Evolutionary conservation across 2,113 vertebrate species (phyloP), one percentile per base, ranked within the genome.

Genomic region (Cyphomyrus plagiostoma): DNA sequence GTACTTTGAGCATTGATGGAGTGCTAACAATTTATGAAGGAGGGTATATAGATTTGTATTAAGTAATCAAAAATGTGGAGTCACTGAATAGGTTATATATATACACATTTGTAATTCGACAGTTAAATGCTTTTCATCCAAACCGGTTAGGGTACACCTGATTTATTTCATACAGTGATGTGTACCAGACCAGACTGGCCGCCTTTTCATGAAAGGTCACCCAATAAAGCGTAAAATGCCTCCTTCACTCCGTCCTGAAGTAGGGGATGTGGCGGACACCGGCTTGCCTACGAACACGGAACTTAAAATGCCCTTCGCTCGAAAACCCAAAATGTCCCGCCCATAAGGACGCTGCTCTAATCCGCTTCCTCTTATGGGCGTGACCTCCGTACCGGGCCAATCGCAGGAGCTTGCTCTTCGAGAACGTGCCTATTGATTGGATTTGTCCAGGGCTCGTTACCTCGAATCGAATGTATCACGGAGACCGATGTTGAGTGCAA

Each of bases 251-350:
- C 10, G 0, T 80, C 42, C 21, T 23, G 23, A 84, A 49, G 26
- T n/a, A 17, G 35, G 10, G 50, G 50, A 58, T 84, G 50, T 58
- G 88, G 77, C 50, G 42, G 66, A 42, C 7, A 17, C 17, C 35
- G 35, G 49, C 49, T 89, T 58, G 80, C 50, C 53, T 89, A 85
- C 89, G 50, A 89, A 89, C 74, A 35, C 50, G 77, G 88, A 82
- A 89, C 88, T 82, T 46, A 19, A 46, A 42, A 19, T 23, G 15
- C 19, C 52, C 39, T 39, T 10, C 10, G 39, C 21, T 39, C n/a
- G 45, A 30, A 11, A n/a, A 48, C 21, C 39, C 17, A 17, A 83
- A 84, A 39, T 62, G 52, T 46, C 30, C 26, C 80, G 88, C 89
- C 89, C 80, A n/a, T 58, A 6, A 35, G 45, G 50, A 3, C 49